Evolutionary conservation across 2,888 invertebrate species (phyloP).

Genomic region (Tenthredo scrophulariae): DNA sequence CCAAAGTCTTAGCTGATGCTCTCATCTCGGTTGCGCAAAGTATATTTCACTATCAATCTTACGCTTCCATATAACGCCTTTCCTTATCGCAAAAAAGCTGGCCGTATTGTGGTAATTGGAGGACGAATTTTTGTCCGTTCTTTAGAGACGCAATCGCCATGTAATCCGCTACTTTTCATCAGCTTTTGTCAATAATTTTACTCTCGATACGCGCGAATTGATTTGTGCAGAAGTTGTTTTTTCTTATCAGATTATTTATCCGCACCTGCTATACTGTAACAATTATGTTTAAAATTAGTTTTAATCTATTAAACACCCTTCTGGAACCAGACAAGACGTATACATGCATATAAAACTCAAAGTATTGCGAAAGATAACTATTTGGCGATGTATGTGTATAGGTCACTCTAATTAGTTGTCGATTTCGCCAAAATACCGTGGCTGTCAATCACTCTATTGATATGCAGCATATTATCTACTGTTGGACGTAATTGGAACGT

Average conservation of each 20-base stretch:
- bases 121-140: conserved; percentile 24
- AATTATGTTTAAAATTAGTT: not conserved
- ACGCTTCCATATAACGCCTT: conserved; percentile 3
- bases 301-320: not conserved
- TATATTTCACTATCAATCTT: conserved; percentile 8
- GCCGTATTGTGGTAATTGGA: not conserved
- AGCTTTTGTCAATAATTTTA: not conserved
- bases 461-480: not conserved
- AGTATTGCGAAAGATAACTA: not conserved
- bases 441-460: not conserved
- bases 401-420: not conserved
- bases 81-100: conserved; percentile 5
- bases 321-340: not conserved
- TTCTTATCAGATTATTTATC: not conserved
- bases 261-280: not conserved
- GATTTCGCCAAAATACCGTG: not conserved
- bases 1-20: not conserved
- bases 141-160: not conserved
- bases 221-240: not conserved
- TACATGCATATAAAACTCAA: not conserved
- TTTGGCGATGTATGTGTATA: not conserved
- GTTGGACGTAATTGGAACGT: not conserved
- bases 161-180: not conserved
- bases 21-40: not conserved
- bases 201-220: not conserved